Percentiles rank a stretch among this genome's conserved stretches.
phyloP scores from a whole-genome alignment of 2,797 vertebrate species.

The Eulemur rubriventer region DNA sequence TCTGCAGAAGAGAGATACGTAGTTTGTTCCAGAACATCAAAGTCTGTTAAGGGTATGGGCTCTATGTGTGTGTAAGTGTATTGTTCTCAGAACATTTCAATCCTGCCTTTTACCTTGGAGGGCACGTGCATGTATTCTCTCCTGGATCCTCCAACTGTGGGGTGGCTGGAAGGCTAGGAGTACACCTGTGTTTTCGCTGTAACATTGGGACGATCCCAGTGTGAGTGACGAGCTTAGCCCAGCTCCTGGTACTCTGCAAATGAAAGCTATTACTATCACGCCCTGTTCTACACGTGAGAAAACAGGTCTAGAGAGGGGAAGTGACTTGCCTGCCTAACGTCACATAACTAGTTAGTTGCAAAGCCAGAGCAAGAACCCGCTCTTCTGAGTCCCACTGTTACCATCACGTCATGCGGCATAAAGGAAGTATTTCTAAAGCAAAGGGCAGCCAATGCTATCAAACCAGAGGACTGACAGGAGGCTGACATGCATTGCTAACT shows the following conservation, averaged over 20 bases:
- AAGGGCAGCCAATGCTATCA: not conserved
- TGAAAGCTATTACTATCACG: not conserved
- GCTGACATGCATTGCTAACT: not conserved
- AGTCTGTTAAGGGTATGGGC: not conserved
- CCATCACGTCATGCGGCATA: not conserved
- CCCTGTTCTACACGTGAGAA: not conserved
- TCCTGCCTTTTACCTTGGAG: not conserved
- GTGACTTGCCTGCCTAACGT: not conserved
- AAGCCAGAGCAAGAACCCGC: not conserved
- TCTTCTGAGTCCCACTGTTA: not conserved
- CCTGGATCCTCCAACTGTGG: not conserved
- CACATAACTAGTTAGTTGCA: not conserved
- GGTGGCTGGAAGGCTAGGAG: not conserved
- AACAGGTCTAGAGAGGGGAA: not conserved
- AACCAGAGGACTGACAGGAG: not conserved
- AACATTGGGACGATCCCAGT: not conserved
- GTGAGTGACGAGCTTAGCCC: not conserved
- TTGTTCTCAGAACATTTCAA: not conserved
- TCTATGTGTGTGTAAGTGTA: rapidly evolving
- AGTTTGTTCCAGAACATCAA: not conserved
- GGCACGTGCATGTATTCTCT: not conserved
- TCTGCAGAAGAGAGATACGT: not conserved
- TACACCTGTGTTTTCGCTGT: not conserved
- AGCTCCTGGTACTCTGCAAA: not conserved
- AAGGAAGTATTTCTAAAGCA: not conserved